phyloP scores from a whole-genome alignment of 2,113 vertebrate genomes.

The Stomatorhinus ivindoensis region DNA sequence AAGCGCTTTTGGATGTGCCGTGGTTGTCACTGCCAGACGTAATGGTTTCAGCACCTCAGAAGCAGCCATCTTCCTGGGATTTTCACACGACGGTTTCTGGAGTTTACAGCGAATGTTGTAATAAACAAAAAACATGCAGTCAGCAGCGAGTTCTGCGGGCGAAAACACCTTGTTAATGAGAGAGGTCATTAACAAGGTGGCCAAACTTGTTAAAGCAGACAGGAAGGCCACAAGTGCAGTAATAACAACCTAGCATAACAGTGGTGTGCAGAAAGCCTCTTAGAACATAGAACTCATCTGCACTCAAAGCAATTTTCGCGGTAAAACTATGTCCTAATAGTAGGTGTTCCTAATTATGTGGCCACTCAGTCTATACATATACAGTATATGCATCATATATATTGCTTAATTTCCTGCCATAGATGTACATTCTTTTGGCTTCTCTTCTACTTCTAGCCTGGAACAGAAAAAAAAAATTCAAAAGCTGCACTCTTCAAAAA shows the following conservation, averaged over 20 bases:
- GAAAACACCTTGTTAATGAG: neutral
- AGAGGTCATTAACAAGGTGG: neutral
- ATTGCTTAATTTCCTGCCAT: neutral
- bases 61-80: neutral
- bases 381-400: neutral
- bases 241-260: neutral
- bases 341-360: neutral
- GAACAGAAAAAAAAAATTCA: neutral
- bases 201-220: neutral
- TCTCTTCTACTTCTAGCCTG: neutral
- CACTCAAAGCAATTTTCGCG: neutral
- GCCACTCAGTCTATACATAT: neutral
- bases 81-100: neutral
- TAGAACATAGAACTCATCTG: neutral
- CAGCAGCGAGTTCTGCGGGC: neutral
- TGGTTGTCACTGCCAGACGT: neutral
- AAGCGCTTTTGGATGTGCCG: neutral
- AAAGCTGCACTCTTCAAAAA: neutral
- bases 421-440: neutral
- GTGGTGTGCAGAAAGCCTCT: neutral
- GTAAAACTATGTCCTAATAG: neutral
- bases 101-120: neutral
- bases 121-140: slow-evolving; percentile 3
- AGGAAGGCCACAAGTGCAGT: neutral
- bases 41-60: neutral